These are phyloP conservation scores for Oligia latruncula DNA, from an alignment of 2,888 invertebrate species.

Conservation along the genomic window DNA sequence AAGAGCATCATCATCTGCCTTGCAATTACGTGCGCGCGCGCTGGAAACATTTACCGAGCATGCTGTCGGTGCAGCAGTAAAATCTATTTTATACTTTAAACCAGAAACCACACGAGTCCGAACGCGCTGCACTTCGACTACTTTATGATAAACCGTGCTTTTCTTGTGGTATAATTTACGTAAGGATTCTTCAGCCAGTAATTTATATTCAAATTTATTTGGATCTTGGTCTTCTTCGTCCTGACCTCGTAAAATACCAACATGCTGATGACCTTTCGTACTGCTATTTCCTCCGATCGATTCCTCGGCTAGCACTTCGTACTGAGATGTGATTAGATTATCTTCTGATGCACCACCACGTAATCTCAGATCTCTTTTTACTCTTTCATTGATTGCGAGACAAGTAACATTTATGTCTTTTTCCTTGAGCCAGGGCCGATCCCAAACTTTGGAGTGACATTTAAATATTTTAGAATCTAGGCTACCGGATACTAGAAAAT, in stretches of 20 bases:
- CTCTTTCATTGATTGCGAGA: constrained; percentile 65
- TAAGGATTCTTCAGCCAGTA: constrained; percentile 52
- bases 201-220: constrained; percentile 44
- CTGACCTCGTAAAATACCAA: constrained; percentile 26
- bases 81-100: constrained; percentile 58
- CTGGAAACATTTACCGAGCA: constrained; percentile 51
- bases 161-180: constrained; percentile 50
- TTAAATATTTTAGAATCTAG: neutral
- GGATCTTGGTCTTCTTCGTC: constrained; percentile 38
- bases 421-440: constrained; percentile 60
- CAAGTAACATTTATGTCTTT: constrained; percentile 66
- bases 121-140: constrained; percentile 47
- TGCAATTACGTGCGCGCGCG: constrained; percentile 48
- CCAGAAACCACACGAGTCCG: constrained; percentile 56
- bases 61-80: constrained; percentile 57
- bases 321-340: constrained; percentile 57
- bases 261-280: neutral
- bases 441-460: constrained; percentile 62
- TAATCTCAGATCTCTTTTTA: constrained; percentile 28
- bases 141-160: constrained; percentile 41
- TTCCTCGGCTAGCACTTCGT: constrained; percentile 59
- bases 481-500: constrained; percentile 33
- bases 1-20: constrained; percentile 24
- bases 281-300: constrained; percentile 31
- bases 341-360: constrained; percentile 41